Conservation (phyloP, 2,888 invertebrate species). For the Seladonia tumulorum region DNA sequence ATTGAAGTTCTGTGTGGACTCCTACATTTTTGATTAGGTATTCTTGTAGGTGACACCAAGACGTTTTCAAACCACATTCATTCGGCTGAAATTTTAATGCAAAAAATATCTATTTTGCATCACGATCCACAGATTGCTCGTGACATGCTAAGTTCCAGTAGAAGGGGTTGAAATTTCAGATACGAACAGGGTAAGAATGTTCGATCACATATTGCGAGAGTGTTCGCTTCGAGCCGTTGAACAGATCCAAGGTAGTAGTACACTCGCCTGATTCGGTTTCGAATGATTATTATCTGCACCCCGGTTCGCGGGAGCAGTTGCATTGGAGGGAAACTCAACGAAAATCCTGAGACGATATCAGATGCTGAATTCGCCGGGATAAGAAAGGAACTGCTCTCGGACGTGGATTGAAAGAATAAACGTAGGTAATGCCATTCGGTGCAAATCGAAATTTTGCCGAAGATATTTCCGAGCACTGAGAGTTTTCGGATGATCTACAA, state of each 20-base stretch:
- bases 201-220: not conserved
- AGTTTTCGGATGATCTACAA: constrained; percentile 9
- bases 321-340: not conserved
- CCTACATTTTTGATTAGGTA: too few species aligned
- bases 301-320: constrained; percentile 17
- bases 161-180: not conserved
- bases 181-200: not conserved
- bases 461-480: constrained; percentile 2
- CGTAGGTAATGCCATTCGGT: not conserved
- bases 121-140: not conserved
- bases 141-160: not conserved
- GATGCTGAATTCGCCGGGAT: constrained; percentile 40
- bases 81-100: too few species aligned
- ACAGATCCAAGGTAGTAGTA: not conserved
- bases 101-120: not conserved
- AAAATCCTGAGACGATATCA: constrained; percentile 34
- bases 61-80: too few species aligned
- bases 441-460: constrained; percentile 40
- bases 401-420: constrained; percentile 50
- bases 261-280: constrained; percentile 19
- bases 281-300: constrained; percentile 45
- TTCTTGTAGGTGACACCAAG: too few species aligned
- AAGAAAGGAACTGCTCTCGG: constrained; percentile 40
- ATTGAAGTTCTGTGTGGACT: too few species aligned
- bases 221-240: not conserved